Conservation (phyloP, 2,888 invertebrate species). For the Tortricodes alternella region DNA sequence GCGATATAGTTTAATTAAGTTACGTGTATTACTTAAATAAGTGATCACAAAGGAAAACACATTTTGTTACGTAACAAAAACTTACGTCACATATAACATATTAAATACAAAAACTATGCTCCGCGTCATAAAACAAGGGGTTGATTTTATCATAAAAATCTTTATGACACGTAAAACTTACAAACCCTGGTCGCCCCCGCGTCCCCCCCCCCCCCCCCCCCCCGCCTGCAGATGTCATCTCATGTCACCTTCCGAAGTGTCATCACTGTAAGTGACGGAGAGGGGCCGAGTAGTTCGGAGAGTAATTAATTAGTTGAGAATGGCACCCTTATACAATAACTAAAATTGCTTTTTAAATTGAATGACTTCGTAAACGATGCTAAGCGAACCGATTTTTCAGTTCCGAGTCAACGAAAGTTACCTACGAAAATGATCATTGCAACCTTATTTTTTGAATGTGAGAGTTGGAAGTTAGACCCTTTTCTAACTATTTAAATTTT, state of each 20-base stretch:
- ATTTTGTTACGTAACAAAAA: neutral
- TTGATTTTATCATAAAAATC: neutral
- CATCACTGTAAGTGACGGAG: neutral
- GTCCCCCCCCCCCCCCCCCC: neutral
- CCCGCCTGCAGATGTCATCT: neutral
- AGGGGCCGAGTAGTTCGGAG: neutral
- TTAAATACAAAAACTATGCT: neutral
- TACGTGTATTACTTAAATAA: neutral
- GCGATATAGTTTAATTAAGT: too few relatives aligned
- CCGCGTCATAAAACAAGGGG: neutral
- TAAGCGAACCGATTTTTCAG: too few relatives aligned
- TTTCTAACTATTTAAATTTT: too few relatives aligned
- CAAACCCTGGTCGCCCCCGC: neutral
- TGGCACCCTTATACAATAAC: neutral
- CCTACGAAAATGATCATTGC: too few relatives aligned
- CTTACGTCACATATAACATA: neutral
- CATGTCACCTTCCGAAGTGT: neutral
- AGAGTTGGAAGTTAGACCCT: too few relatives aligned
- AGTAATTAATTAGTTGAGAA: constrained; percentile 5
- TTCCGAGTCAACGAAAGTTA: too few relatives aligned
- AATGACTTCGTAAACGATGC: too few relatives aligned
- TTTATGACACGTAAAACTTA: constrained; percentile 1
- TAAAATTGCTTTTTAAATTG: neutral
- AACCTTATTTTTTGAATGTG: too few relatives aligned
- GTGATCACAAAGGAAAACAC: neutral